Evolutionary conservation across 2,888 invertebrate species (phyloP), one percentile per base, ranked within the genome.

Genomic region (Thera britannica): DNA sequence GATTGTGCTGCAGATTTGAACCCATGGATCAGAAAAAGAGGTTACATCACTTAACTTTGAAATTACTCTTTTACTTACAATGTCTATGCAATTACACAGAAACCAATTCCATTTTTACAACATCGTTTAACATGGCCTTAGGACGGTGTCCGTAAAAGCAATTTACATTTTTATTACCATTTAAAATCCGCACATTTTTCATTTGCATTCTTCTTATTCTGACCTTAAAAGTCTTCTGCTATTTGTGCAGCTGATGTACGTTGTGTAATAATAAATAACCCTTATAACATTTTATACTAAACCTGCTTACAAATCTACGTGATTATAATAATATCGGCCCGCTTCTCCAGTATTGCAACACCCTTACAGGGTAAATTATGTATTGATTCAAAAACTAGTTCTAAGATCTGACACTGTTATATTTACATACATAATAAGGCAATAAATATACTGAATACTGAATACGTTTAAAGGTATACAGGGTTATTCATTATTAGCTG

Each of bases 181-280:
- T 36, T 48, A 54, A 12, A 54, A 35, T 58, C 51, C 38, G 54
- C 2, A 46, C 52, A 58, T 46, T 58, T 54, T 65, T 54, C 23
- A 65, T 65, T 54, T 46, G 58, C 58, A 52, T 54, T 54, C 38
- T 35, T 56, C 36, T 38, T 64, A 58, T 56, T 54, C 46, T 44
- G 23, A 34, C 64, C 36, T 23, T 65, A 65, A 65, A 62, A 65
- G 58, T 23, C 46, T 54, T 58, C 58, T 48, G 23, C 48, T 49
- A 12, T 62, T 49, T 38, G 46, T 35, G n/a, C 56, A 46, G 55
- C 36, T 36, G 48, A 48, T 56, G 36, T 48, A 36, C 36, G 12
- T 48, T 49, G 23, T 56, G n/a, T 12, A 38, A 23, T 23, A 23
- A 23, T 23, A 23, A 23, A 23, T 23, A 23, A 23, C 23, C 23